Evolutionary conservation across 2,113 vertebrate genomes (phyloP).

Genomic region (Chionomys nivalis): DNA sequence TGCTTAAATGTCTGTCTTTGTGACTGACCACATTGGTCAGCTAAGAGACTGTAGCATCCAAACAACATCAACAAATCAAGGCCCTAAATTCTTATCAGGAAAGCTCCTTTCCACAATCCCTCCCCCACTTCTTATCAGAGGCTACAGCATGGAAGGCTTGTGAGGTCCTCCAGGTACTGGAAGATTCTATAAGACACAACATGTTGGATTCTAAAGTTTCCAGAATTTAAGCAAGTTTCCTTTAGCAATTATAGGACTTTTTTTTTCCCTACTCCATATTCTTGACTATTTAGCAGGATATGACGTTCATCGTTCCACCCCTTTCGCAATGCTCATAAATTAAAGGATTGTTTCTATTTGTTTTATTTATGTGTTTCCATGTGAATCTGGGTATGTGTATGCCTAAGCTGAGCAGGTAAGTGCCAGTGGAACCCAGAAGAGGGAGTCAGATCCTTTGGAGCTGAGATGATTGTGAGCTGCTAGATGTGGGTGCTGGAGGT

Average conservation of each 20-base stretch:
- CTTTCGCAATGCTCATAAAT: conserved; percentile 22
- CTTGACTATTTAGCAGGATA: not conserved
- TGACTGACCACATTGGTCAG: not conserved
- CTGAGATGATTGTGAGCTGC: not conserved
- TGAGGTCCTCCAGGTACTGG: not conserved
- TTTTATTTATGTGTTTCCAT: not conserved
- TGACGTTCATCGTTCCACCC: not conserved
- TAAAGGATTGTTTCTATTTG: not conserved
- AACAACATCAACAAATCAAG: not conserved
- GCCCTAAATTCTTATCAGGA: not conserved
- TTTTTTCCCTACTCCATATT: not conserved
- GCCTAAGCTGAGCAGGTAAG: not conserved
- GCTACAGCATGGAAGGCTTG: not conserved
- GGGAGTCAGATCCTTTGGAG: not conserved
- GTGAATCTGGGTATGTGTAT: not conserved
- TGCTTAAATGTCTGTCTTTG: not conserved
- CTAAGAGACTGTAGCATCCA: not conserved
- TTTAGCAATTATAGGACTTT: not conserved
- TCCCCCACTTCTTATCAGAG: not conserved
- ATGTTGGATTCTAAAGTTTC: conserved; percentile 14
- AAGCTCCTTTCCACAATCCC: not conserved
- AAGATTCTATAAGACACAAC: not conserved
- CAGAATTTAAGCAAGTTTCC: not conserved
- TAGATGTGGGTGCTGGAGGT: not conserved
- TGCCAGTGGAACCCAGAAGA: no score